Evolutionary conservation across 1,140 invertebrate species (phyloP), one percentile per base, ranked within the genome.

Genomic region (Cecropterus lyciades): DNA sequence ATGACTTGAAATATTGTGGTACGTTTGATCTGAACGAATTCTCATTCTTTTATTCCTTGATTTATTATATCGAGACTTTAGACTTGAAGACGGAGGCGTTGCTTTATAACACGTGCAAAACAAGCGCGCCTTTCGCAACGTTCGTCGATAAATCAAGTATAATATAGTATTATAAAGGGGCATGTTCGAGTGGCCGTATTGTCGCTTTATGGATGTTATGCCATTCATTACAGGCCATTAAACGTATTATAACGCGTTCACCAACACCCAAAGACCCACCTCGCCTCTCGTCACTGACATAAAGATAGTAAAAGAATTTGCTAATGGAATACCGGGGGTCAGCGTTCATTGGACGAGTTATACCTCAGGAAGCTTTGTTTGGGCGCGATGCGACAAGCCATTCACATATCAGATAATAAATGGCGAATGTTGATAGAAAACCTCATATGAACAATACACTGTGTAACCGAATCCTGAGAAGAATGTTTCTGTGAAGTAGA

Each of bases 191-290:
- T 90, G 77, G 79, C 80, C 74, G 74, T 80, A 91, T 91, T 91
- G 89, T 89, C 72, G 77, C 77, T 87, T 91, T 90, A 91, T 91
- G 78, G 89, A 88, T 91, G 89, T 91, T 89, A 87, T 85, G 76
- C 82, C 82, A 89, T 90, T 89, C 86, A 89, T 89, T 89, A 89
- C 87, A 89, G 74, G 84, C 86, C 86, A 89, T 89, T 91, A 89
- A 89, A 87, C 80, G 81, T 81, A 88, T 89, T 89, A 87, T 91
- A 84, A 84, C 70, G 53, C 70, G 65, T 66, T 80, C 67, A 82
- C 84, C 77, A 84, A 20, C 40, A 27, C 46, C 75, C 16, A 9
- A n/a, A 71, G 86, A 82, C 37, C 82, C 62, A n/a, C 67, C 70
- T 33, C 53, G 66, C 15, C 63, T 45, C 51, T 51, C 65, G 8